These are phyloP conservation scores for Montipora capricornis DNA, from an alignment of 64 coral and sea anemone species.

Conservation along the genomic window DNA sequence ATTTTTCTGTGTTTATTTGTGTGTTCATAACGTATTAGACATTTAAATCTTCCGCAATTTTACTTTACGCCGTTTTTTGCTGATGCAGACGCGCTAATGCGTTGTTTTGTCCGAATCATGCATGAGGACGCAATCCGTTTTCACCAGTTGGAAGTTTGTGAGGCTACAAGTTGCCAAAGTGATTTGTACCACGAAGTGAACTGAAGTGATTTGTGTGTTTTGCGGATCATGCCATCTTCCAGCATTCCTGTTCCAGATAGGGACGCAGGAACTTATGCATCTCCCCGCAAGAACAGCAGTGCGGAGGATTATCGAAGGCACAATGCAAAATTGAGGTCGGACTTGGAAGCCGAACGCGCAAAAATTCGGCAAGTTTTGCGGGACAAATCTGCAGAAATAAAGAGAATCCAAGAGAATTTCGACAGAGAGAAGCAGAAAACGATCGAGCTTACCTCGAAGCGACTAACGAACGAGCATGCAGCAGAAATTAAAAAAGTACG, in stretches of 20 bases:
- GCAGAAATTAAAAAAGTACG: slow-evolving; percentile 72
- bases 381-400: slow-evolving; percentile 91
- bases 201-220: slow-evolving; percentile 64
- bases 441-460: slow-evolving; percentile 80
- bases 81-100: neutral
- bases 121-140: neutral
- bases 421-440: slow-evolving; percentile 95
- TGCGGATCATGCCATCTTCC: slow-evolving; percentile 84
- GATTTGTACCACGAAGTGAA: slow-evolving; percentile 34
- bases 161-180: neutral
- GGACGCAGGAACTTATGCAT: slow-evolving; percentile 69
- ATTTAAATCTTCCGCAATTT: neutral
- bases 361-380: slow-evolving; percentile 92
- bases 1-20: slow-evolving; percentile 30
- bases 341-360: slow-evolving; percentile 86
- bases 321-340: slow-evolving; percentile 84
- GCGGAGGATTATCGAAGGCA: slow-evolving; percentile 89
- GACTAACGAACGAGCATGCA: slow-evolving; percentile 80
- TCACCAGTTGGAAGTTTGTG: neutral
- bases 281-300: slow-evolving; percentile 57
- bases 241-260: slow-evolving; percentile 85
- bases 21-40: neutral
- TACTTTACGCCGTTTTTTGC: neutral
- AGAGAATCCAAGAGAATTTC: slow-evolving; percentile 92
- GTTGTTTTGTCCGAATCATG: slow-evolving; percentile 6